Conservation (phyloP, 2,888 invertebrate species). For the Brenthis hecate region DNA sequence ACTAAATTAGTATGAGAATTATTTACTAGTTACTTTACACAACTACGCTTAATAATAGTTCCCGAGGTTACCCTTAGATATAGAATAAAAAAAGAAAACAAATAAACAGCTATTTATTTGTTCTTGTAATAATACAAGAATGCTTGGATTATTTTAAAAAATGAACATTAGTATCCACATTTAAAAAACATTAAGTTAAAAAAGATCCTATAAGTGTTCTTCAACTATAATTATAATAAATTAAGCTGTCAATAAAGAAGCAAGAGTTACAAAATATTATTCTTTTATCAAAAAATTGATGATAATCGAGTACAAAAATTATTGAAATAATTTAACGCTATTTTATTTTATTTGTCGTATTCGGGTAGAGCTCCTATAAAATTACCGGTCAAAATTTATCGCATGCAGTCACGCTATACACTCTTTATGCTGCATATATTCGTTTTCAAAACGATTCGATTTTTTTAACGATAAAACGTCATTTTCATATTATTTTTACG, state of each 20-base stretch:
- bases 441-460: conserved; percentile 16
- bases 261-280: not conserved
- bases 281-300: not conserved
- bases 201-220: no score
- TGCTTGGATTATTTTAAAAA: no score
- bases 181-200: no score
- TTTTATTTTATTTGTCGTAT: conserved; percentile 24
- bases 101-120: no score
- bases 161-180: no score
- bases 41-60: no score
- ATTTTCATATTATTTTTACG: not conserved
- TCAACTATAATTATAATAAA: not conserved
- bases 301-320: not conserved
- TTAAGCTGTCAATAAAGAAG: not conserved
- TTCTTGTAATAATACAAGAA: no score
- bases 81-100: no score
- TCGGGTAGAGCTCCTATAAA: conserved; percentile 23
- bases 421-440: conserved; percentile 24
- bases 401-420: conserved; percentile 32
- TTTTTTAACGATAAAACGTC: conserved; percentile 2
- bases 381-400: conserved; percentile 29
- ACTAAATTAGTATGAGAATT: no score
- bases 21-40: no score
- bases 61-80: no score
- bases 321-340: conserved; percentile 15